Evolutionary conservation across 2,888 invertebrate species (phyloP).

Genomic region (Julus scanicus): DNA sequence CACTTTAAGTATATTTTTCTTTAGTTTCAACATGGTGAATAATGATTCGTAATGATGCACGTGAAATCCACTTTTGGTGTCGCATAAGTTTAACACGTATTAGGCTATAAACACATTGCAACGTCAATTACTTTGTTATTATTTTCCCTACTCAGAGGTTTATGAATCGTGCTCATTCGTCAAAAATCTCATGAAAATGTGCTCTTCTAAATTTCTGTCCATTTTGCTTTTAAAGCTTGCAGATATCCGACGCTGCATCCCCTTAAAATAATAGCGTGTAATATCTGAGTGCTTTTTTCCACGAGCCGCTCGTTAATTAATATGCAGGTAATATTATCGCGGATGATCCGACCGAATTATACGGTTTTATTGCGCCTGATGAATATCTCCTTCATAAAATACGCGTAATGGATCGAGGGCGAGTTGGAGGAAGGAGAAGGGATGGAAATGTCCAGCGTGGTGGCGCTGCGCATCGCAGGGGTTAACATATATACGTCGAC

Average conservation of each 20-base stretch:
- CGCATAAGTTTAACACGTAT: no score
- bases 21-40: no score
- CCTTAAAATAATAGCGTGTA: constrained; percentile 17
- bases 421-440: not conserved
- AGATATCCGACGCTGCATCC: not conserved
- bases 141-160: no score
- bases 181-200: not conserved
- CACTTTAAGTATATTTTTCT: no score
- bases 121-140: no score
- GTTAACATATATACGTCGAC: not conserved
- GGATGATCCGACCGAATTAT: constrained; percentile 20
- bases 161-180: not conserved
- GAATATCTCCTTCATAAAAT: constrained; percentile 27
- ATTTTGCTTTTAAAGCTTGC: not conserved
- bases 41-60: no score
- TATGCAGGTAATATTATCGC: constrained; percentile 5
- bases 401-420: not conserved
- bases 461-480: not conserved
- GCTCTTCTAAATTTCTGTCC: not conserved
- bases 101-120: no score
- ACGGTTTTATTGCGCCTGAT: constrained; percentile 34
- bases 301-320: constrained; percentile 2
- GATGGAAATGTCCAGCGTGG: not conserved
- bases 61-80: no score
- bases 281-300: not conserved